Conservation (phyloP, 2,797 vertebrate genomes). For the Poeciliopsis turneri region DNA sequence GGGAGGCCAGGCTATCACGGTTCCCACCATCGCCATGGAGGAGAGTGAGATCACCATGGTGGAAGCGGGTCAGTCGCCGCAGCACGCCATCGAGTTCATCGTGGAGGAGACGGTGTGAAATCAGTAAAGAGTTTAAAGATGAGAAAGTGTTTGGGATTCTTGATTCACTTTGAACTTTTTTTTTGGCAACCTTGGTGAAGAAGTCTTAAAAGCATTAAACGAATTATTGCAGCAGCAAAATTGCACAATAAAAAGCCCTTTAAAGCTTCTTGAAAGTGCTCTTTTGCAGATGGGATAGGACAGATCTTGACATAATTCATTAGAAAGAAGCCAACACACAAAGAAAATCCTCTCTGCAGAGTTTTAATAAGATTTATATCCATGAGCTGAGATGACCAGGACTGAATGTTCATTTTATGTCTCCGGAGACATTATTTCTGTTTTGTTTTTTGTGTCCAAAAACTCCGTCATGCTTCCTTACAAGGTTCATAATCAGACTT, state of each 20-base stretch:
- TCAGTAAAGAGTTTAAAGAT: conserved; percentile 7
- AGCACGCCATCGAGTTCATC: conserved; percentile 84
- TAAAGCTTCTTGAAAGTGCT: not conserved
- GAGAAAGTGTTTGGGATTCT: conserved; percentile 25
- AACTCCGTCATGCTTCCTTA: not conserved
- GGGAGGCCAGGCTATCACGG: conserved; percentile 66
- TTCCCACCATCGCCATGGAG: conserved; percentile 75
- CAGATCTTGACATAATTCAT: not conserved
- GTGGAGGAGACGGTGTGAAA: conserved; percentile 80
- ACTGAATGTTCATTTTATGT: not conserved
- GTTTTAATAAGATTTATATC: not conserved
- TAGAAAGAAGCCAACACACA: not conserved
- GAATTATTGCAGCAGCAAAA: not conserved
- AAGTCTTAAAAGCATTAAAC: not conserved
- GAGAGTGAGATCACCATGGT: conserved; percentile 77
- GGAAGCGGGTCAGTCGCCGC: conserved; percentile 72
- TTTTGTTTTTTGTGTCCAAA: not conserved
- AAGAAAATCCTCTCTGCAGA: not conserved
- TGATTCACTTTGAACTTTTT: not conserved
- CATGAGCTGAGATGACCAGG: not conserved
- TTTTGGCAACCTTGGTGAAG: not conserved
- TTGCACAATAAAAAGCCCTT: not conserved
- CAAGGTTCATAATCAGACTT: not conserved
- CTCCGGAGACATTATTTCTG: not conserved
- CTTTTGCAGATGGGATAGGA: not conserved